phyloP scores from a whole-genome alignment of 30 jellyfish, hydroid and myxozoan genomes.

The Aurelia sp. region DNA sequence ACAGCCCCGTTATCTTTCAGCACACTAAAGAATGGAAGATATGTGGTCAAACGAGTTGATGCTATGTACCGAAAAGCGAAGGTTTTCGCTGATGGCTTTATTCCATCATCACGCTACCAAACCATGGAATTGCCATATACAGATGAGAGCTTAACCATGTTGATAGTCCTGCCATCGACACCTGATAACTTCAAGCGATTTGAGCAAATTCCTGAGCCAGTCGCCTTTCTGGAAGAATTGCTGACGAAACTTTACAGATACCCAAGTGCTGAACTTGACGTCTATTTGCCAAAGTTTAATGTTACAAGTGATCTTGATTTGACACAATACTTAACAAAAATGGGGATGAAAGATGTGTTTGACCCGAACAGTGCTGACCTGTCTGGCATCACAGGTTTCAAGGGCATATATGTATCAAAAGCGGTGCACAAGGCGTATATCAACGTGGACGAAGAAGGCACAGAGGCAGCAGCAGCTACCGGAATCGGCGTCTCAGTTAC shows the following conservation, averaged over 20 bases:
- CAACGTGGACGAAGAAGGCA: constrained; percentile 83
- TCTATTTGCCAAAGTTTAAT: constrained; percentile 68
- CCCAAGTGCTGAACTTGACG: constrained; percentile 40
- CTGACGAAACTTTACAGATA: constrained; percentile 37
- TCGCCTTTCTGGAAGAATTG: constrained; percentile 12
- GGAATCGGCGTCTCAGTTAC: constrained; percentile 37
- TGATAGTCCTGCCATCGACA: constrained; percentile 43
- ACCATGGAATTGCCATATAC: constrained; percentile 73
- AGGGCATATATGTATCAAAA: constrained; percentile 61
- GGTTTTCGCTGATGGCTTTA: constrained; percentile 29
- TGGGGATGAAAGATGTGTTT: constrained; percentile 72
- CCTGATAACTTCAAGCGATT: not conserved
- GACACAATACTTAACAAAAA: constrained; percentile 23
- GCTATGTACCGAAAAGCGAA: constrained; percentile 57
- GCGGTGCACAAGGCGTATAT: constrained; percentile 76
- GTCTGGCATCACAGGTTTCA: constrained; percentile 73
- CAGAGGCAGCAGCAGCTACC: constrained; percentile 90
- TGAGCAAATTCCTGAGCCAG: constrained; percentile 17
- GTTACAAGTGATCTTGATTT: constrained; percentile 26
- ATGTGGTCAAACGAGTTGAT: constrained; percentile 23
- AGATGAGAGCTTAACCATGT: constrained; percentile 56
- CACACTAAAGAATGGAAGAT: not conserved
- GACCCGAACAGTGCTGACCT: constrained; percentile 61
- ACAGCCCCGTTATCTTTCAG: constrained; percentile 2
- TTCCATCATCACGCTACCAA: constrained; percentile 38